Evolutionary conservation across 2,888 invertebrate species (phyloP).

Genomic region (Drosophila merina): DNA sequence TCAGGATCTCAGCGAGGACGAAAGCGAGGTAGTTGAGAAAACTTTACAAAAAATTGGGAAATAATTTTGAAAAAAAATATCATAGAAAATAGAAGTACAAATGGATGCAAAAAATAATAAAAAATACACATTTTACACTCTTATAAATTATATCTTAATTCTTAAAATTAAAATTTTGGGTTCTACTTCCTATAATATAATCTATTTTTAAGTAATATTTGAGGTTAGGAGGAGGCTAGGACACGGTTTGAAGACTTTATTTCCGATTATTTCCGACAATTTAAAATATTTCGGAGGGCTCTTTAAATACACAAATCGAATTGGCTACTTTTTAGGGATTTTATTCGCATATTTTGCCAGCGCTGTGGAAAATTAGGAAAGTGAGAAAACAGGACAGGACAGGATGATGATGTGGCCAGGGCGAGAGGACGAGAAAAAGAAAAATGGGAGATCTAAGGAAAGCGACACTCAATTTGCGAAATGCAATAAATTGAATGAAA

Average conservation of each 20-base stretch:
- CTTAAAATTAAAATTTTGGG: too few species aligned
- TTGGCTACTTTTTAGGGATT: constrained; percentile 24
- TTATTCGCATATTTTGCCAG: constrained; percentile 11
- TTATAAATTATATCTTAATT: too few species aligned
- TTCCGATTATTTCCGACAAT: not conserved
- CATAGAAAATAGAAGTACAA: too few species aligned
- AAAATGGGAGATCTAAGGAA: constrained; percentile 47
- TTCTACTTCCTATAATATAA: too few species aligned
- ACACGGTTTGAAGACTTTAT: too few species aligned
- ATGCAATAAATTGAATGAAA: constrained; percentile 79
- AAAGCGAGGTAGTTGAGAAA: not conserved
- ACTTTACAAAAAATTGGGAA: too few species aligned
- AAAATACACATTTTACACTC: too few species aligned
- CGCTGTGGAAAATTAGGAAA: constrained; percentile 28
- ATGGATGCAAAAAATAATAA: too few species aligned
- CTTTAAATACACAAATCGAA: constrained; percentile 18
- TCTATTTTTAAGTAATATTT: too few species aligned
- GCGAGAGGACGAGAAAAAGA: constrained; percentile 1
- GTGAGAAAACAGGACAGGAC: constrained; percentile 18
- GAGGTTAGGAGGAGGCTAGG: too few species aligned
- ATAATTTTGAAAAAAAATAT: too few species aligned
- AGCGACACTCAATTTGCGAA: constrained; percentile 78
- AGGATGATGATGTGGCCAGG: constrained; percentile 35
- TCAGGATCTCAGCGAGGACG: not conserved
- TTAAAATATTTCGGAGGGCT: not conserved